A percentile compares a stretch with the other conserved stretches of the same genome.
Conservation (phyloP, 1,140 invertebrate species). For the Oreohelix idahoensis region DNA sequence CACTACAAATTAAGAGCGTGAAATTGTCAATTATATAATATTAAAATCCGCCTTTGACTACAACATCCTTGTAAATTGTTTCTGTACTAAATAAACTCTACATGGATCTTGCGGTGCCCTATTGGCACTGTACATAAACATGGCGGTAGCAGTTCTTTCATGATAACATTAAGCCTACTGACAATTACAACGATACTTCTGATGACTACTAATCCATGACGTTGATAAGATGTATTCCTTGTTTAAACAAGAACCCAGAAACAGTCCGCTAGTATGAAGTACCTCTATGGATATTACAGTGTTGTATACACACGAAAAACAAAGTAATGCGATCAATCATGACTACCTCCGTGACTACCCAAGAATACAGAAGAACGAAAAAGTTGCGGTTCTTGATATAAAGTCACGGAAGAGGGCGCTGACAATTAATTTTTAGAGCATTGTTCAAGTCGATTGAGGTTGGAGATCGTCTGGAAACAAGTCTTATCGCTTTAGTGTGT, state of each 20-base stretch:
- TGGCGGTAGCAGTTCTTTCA: neutral
- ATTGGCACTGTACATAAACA: neutral
- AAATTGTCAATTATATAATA: too few species aligned
- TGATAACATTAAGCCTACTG: neutral
- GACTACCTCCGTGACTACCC: slow-evolving; percentile 3
- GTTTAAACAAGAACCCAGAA: neutral
- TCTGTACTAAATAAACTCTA: too few species aligned
- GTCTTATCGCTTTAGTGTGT: too few species aligned
- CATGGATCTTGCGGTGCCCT: too few species aligned
- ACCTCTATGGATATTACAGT: neutral
- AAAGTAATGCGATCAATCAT: neutral
- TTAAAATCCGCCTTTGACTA: too few species aligned
- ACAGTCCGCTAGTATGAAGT: neutral
- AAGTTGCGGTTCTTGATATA: neutral
- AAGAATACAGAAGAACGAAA: neutral
- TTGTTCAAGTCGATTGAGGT: neutral
- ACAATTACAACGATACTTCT: neutral
- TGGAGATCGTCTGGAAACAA: too few species aligned
- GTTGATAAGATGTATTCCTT: neutral
- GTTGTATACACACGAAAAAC: neutral
- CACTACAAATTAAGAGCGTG: too few species aligned
- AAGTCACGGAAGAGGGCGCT: neutral
- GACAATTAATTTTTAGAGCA: neutral
- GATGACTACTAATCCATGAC: neutral
- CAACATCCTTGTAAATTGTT: too few species aligned